phyloP scores from a whole-genome alignment of 2,888 invertebrate species.

The Periphyllus acericola region DNA sequence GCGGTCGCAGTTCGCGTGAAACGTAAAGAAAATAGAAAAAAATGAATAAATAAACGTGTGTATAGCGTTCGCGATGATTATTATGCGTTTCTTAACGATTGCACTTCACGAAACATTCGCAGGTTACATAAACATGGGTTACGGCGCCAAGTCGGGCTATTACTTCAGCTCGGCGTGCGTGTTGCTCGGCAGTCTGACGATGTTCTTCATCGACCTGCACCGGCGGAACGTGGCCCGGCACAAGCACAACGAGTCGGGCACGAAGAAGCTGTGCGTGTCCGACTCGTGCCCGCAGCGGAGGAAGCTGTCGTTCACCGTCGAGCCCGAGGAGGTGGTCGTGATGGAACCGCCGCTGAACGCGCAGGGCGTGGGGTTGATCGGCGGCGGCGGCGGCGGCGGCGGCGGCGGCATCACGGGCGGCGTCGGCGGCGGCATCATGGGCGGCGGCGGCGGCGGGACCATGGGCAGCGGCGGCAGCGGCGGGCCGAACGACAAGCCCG shows the following conservation, averaged over 20 bases:
- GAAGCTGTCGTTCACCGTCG: slow-evolving; percentile 72
- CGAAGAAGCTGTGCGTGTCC: slow-evolving; percentile 71
- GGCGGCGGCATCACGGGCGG: slow-evolving; percentile 68
- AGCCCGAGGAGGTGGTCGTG: slow-evolving; percentile 69
- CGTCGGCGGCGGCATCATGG: slow-evolving; percentile 70
- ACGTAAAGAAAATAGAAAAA: no score
- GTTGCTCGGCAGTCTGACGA: slow-evolving; percentile 78
- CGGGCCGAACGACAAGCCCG: slow-evolving; percentile 73
- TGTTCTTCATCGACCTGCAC: slow-evolving; percentile 85
- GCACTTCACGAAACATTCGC: slow-evolving; percentile 65
- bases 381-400: slow-evolving; percentile 67
- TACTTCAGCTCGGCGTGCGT: slow-evolving; percentile 85
- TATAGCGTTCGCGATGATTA: no score
- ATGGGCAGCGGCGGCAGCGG: slow-evolving; percentile 66
- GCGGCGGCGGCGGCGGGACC: slow-evolving; percentile 67
- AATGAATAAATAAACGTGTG: no score
- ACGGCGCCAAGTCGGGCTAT: slow-evolving; percentile 82
- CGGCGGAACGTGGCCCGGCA: slow-evolving; percentile 76
- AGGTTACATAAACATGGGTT: slow-evolving; percentile 84
- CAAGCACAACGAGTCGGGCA: slow-evolving; percentile 76
- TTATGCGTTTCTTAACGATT: background rate
- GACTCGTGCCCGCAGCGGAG: slow-evolving; percentile 72
- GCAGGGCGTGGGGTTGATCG: slow-evolving; percentile 68
- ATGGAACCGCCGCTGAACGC: slow-evolving; percentile 63
- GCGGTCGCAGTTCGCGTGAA: background rate